A percentile compares a stretch with the other conserved stretches of the same genome.
These are phyloP conservation scores for Stenodera caucasica DNA, from an alignment of 2,888 invertebrate species.

Conservation along the genomic window DNA sequence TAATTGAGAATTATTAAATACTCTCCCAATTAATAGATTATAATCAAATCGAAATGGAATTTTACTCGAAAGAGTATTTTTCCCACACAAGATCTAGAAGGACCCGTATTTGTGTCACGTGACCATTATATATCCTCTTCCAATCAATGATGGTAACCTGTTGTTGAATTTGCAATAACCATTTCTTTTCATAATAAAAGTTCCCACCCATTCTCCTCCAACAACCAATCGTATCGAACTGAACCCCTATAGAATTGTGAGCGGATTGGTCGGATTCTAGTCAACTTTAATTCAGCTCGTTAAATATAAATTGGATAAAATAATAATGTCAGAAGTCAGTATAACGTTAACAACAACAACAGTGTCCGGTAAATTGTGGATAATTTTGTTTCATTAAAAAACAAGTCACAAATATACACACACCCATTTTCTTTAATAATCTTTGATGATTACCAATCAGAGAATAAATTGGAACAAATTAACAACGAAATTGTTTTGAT, in stretches of 20 bases:
- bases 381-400: constrained; percentile 10
- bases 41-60: too few relatives aligned
- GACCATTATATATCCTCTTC: neutral
- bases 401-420: constrained; percentile 2
- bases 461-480: constrained; percentile 44
- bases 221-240: constrained; percentile 33
- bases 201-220: constrained; percentile 28
- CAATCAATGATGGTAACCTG: neutral
- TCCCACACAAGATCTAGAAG: neutral
- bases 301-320: constrained; percentile 58
- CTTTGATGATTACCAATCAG: constrained; percentile 45
- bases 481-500: constrained; percentile 50
- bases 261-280: constrained; percentile 41
- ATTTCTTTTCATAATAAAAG: constrained; percentile 17
- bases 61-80: neutral
- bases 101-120: neutral
- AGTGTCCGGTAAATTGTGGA: constrained; percentile 16
- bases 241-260: constrained; percentile 28
- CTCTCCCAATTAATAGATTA: neutral
- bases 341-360: constrained; percentile 27
- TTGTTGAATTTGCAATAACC: neutral
- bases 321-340: constrained; percentile 57
- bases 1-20: too few relatives aligned
- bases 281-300: constrained; percentile 52
- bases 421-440: constrained; percentile 24